These are phyloP conservation scores for Myoxocephalus aenaeus DNA, from an alignment of 2,797 vertebrate genomes.

Conservation along the genomic window DNA sequence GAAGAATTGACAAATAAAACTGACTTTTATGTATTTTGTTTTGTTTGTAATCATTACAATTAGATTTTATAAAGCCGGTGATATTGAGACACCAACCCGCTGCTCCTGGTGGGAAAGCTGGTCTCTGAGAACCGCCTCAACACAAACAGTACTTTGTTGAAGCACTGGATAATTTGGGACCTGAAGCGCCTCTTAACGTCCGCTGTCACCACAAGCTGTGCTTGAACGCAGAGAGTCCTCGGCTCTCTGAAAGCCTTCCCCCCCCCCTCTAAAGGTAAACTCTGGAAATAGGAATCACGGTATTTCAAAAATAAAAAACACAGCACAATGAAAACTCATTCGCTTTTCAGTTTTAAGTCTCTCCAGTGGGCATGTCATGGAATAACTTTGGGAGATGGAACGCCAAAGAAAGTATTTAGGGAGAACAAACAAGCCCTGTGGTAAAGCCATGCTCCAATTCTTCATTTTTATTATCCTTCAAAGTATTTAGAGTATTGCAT, in stretches of 20 bases:
- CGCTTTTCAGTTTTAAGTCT: slow-evolving; percentile 25
- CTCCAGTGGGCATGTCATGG: slow-evolving; percentile 43
- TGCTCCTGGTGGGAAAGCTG: slow-evolving; percentile 21
- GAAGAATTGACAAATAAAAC: no score
- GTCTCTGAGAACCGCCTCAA: slow-evolving; percentile 52
- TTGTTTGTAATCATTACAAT: not conserved
- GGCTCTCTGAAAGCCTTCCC: slow-evolving; percentile 32
- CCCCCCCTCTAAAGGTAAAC: slow-evolving; percentile 8
- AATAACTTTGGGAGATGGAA: slow-evolving; percentile 50
- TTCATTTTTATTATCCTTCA: slow-evolving; percentile 60
- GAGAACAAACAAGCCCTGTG: slow-evolving; percentile 58
- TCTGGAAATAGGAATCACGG: not conserved
- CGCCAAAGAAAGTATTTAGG: slow-evolving; percentile 47
- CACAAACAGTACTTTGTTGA: slow-evolving; percentile 57
- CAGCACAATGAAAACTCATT: slow-evolving; percentile 25
- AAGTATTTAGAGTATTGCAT: slow-evolving; percentile 45
- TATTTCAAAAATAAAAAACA: slow-evolving; percentile 8
- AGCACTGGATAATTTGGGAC: slow-evolving; percentile 35
- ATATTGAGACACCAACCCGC: slow-evolving; percentile 1
- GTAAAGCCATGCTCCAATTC: slow-evolving; percentile 48
- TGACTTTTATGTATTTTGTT: not conserved
- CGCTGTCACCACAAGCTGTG: slow-evolving; percentile 62
- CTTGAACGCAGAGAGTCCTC: slow-evolving; percentile 26
- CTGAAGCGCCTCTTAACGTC: slow-evolving; percentile 69
- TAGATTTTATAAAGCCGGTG: slow-evolving; percentile 21